These are phyloP conservation scores for Hiodon tergisus DNA, from an alignment of 2,113 vertebrate species.

Conservation along the genomic window DNA sequence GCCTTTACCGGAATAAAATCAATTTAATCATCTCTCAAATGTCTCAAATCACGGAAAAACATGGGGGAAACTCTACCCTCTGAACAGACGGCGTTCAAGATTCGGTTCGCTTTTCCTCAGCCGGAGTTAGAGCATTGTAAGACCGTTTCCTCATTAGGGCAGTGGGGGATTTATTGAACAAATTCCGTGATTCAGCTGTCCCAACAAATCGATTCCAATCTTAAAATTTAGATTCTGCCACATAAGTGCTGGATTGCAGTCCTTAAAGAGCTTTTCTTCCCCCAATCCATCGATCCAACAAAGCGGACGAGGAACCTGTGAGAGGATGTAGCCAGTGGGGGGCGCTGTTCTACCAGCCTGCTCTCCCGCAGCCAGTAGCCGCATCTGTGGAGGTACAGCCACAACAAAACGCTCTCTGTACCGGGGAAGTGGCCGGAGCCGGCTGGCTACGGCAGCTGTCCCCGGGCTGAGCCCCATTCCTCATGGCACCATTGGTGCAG, in stretches of 20 bases:
- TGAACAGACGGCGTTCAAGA: too few relatives aligned
- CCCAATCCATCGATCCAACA: too few relatives aligned
- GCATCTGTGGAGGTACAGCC: background rate
- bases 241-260: background rate
- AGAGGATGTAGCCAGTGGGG: background rate
- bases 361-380: too few relatives aligned
- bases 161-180: background rate
- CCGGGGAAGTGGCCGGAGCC: background rate
- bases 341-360: background rate
- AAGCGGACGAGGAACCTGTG: too few relatives aligned
- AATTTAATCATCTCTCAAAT: too few relatives aligned
- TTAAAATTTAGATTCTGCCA: too few relatives aligned
- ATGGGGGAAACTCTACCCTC: too few relatives aligned
- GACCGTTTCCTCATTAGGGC: too few relatives aligned
- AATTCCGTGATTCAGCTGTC: background rate
- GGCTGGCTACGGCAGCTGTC: conserved; percentile 3
- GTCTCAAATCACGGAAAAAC: too few relatives aligned
- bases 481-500: background rate
- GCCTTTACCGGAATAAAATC: too few relatives aligned
- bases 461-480: background rate
- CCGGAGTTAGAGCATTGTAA: too few relatives aligned
- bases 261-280: background rate
- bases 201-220: background rate
- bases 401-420: conserved; percentile 19
- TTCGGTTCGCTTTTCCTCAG: too few relatives aligned